These are phyloP conservation scores for Muntiacus muntjak DNA, from an alignment of 2,113 vertebrate genomes.

Conservation along the genomic window DNA sequence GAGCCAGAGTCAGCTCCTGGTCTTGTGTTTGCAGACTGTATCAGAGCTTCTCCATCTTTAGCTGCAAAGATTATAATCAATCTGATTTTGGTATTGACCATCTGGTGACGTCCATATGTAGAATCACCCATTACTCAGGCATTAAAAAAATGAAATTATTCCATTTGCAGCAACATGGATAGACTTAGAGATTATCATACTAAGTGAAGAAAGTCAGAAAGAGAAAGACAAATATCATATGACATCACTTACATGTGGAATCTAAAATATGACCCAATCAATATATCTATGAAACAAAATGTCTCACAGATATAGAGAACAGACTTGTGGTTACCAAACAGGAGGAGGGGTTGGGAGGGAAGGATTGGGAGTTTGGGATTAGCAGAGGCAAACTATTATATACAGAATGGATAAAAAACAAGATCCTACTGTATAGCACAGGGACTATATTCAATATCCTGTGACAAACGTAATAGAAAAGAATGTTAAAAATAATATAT, in stretches of 20 bases:
- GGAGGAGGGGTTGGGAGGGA: background rate
- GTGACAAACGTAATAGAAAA: background rate
- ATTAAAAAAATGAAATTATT: background rate
- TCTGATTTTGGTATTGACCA: background rate
- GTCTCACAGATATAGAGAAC: background rate
- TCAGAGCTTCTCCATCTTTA: background rate
- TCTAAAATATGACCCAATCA: background rate
- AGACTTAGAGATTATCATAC: background rate
- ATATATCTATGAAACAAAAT: background rate
- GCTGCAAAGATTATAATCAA: background rate
- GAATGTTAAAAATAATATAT: background rate
- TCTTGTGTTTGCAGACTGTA: background rate
- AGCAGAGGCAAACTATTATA: background rate
- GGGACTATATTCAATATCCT: background rate
- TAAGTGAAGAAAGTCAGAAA: background rate
- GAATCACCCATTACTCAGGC: background rate
- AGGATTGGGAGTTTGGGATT: background rate
- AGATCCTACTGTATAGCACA: background rate
- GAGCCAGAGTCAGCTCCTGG: background rate
- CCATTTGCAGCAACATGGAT: background rate
- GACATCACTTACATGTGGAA: background rate
- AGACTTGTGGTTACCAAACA: background rate
- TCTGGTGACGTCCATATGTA: background rate
- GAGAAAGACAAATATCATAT: background rate
- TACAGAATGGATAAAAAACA: background rate